Conservation (phyloP, 1,140 invertebrate genomes). For the Hestina assimilis region DNA sequence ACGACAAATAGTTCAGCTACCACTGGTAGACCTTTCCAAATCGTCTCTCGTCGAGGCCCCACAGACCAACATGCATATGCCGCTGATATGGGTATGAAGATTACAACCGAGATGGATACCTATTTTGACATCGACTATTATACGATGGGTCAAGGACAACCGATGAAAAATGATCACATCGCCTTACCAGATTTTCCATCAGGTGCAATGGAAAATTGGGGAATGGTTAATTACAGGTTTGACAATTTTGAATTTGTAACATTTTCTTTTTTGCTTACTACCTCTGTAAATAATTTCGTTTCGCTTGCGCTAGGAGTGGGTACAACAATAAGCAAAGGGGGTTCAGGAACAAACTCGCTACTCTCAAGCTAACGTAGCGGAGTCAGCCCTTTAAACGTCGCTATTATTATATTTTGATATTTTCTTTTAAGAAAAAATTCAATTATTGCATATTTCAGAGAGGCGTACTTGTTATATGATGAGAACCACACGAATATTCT, state of each 20-base stretch:
- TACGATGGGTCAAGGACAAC: constrained; percentile 60
- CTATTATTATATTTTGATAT: too few relatives aligned
- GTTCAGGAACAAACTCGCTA: too few relatives aligned
- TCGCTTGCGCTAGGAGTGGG: too few relatives aligned
- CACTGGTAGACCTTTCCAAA: constrained; percentile 73
- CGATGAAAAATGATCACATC: constrained; percentile 81
- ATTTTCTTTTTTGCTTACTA: neutral
- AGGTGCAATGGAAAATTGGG: constrained; percentile 8
- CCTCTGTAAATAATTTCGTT: too few relatives aligned
- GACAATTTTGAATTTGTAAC: neutral
- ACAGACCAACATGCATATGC: constrained; percentile 77
- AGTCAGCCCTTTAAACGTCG: too few relatives aligned
- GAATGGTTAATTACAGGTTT: constrained; percentile 81
- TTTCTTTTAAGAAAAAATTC: neutral
- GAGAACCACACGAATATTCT: constrained; percentile 66
- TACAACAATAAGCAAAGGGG: too few relatives aligned
- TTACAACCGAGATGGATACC: constrained; percentile 72
- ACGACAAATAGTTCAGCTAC: constrained; percentile 43
- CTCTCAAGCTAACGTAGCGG: too few relatives aligned
- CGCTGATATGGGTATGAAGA: constrained; percentile 75
- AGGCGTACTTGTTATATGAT: constrained; percentile 80
- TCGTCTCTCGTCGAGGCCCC: constrained; percentile 59
- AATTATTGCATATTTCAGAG: constrained; percentile 64
- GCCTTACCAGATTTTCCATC: constrained; percentile 82
- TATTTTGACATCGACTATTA: constrained; percentile 76